Percentiles rank a stretch among this genome's conserved stretches.
Evolutionary conservation across 2,888 invertebrate species (phyloP).

Genomic region (Xanthostigma xanthostigma): DNA sequence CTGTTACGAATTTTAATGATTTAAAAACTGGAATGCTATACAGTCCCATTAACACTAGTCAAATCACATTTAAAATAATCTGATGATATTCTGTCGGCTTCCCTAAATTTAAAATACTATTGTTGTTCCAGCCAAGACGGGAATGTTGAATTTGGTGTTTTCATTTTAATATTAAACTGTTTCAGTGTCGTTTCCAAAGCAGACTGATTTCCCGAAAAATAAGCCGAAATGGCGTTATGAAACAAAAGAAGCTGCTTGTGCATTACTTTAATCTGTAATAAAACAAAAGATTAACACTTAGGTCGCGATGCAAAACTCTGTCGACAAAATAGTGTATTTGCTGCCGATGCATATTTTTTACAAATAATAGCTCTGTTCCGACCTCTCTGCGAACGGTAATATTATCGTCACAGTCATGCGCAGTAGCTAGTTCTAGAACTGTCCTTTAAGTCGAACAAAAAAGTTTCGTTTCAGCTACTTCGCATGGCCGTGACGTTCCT

Average conservation of each 20-base stretch:
- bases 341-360: too few species aligned
- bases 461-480: too few species aligned
- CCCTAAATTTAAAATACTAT: conserved; percentile 9
- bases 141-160: conserved; percentile 58
- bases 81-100: conserved; percentile 1
- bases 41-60: too few species aligned
- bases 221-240: conserved; percentile 93
- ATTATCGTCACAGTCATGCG: too few species aligned
- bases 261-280: conserved; percentile 90
- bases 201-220: conserved; percentile 91
- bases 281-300: conserved; percentile 6
- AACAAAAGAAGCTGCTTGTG: conserved; percentile 91
- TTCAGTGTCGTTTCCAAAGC: conserved; percentile 86
- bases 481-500: too few species aligned
- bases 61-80: not conserved
- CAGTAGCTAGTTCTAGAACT: too few species aligned
- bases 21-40: too few species aligned
- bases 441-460: too few species aligned
- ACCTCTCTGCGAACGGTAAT: too few species aligned
- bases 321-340: too few species aligned
- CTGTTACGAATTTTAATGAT: too few species aligned
- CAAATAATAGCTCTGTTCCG: too few species aligned
- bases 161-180: conserved; percentile 87
- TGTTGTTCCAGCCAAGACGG: conserved; percentile 75
- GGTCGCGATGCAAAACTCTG: not conserved